These are phyloP conservation scores for Netelia melanura DNA, from an alignment of 2,888 invertebrate genomes.

Conservation along the genomic window DNA sequence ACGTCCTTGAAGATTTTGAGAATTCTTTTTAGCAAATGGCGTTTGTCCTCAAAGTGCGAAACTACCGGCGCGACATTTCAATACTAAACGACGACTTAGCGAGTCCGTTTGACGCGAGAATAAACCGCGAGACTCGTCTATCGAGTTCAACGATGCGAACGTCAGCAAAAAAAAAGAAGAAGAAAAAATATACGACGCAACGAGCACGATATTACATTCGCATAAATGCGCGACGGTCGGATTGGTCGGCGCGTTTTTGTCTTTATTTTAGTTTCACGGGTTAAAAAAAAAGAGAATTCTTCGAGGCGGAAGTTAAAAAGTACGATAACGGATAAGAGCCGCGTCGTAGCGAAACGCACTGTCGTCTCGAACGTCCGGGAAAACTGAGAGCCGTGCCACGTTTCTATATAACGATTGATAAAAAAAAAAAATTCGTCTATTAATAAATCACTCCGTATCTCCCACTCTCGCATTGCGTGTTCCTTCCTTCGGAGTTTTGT, in stretches of 20 bases:
- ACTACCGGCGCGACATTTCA: slow-evolving; percentile 18
- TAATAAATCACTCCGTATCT: slow-evolving; percentile 61
- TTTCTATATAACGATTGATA: slow-evolving; percentile 48
- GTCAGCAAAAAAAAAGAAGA: slow-evolving; percentile 53
- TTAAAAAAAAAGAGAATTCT: slow-evolving; percentile 2
- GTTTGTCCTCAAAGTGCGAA: neutral
- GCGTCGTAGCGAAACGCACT: slow-evolving; percentile 40
- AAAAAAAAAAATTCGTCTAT: slow-evolving; percentile 63
- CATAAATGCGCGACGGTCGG: neutral
- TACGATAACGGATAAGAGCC: slow-evolving; percentile 10
- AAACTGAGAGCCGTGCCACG: slow-evolving; percentile 29
- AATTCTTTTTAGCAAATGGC: neutral
- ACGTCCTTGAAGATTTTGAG: no score
- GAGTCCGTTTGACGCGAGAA: slow-evolving; percentile 29
- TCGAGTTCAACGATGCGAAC: slow-evolving; percentile 39
- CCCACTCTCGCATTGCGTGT: slow-evolving; percentile 36
- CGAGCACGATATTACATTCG: slow-evolving; percentile 36
- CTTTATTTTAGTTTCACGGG: slow-evolving; percentile 18
- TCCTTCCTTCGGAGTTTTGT: slow-evolving; percentile 4
- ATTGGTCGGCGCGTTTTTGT: neutral
- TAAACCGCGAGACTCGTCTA: slow-evolving; percentile 10
- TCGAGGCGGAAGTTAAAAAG: slow-evolving; percentile 48
- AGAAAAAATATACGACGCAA: slow-evolving; percentile 55
- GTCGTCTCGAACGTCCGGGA: slow-evolving; percentile 39
- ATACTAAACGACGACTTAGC: slow-evolving; percentile 39